phyloP scores from a whole-genome alignment of 2,113 vertebrate species.

The Ctenodactylus gundi region DNA sequence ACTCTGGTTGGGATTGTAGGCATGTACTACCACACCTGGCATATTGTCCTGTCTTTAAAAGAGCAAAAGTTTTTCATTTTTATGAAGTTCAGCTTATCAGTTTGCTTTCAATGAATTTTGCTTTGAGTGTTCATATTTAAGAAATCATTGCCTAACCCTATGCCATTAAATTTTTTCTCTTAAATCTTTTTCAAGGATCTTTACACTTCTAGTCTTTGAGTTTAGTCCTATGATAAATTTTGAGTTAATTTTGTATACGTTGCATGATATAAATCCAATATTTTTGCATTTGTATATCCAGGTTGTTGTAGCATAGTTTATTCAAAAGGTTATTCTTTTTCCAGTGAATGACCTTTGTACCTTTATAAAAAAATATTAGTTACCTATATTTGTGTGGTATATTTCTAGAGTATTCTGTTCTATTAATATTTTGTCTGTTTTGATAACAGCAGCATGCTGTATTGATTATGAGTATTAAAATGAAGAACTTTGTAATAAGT shows the following conservation, averaged over 20 bases:
- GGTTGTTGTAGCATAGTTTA: conserved; percentile 6
- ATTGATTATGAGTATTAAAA: background rate
- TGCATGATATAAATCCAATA: background rate
- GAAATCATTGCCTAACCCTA: background rate
- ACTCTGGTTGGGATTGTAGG: background rate
- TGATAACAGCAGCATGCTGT: background rate
- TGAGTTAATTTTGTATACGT: background rate
- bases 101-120: background rate
- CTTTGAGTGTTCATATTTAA: background rate
- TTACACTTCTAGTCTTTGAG: background rate
- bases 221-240: background rate
- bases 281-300: background rate
- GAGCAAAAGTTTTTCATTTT: background rate
- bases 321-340: background rate
- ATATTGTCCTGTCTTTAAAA: background rate
- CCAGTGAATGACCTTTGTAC: background rate
- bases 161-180: background rate
- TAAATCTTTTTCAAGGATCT: background rate
- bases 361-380: background rate
- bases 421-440: background rate
- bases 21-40: background rate
- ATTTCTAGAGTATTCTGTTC: background rate
- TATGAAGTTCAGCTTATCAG: background rate
- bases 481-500: background rate
- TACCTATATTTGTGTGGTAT: background rate